Evolutionary conservation across 2,113 vertebrate genomes (phyloP).

Genomic region (Elgaria multicarinata): DNA sequence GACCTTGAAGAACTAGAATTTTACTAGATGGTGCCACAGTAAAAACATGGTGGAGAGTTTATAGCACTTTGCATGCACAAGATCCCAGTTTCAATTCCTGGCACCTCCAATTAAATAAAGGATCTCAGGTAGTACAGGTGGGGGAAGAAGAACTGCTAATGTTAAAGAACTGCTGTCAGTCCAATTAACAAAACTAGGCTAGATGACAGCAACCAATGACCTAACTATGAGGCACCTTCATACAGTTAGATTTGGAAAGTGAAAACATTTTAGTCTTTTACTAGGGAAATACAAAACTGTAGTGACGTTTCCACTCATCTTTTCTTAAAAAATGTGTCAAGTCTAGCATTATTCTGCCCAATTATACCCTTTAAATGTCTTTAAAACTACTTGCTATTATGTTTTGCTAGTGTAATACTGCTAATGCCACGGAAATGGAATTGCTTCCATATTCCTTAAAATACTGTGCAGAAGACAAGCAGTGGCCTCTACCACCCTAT

Average conservation of each 20-base stretch:
- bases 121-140: too few relatives aligned
- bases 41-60: constrained; percentile 12
- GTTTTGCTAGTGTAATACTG: neutral
- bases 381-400: neutral
- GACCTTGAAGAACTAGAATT: constrained; percentile 39
- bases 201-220: neutral
- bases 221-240: too few relatives aligned
- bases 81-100: neutral
- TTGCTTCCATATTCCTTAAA: neutral
- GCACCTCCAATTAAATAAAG: neutral
- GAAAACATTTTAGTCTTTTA: constrained; percentile 3
- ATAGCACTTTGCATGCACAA: neutral
- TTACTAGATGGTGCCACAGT: constrained; percentile 36
- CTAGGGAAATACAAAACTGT: neutral
- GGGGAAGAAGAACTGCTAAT: too few relatives aligned
- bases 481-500: too few relatives aligned
- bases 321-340: neutral
- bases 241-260: constrained; percentile 37
- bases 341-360: neutral
- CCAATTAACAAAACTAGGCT: neutral
- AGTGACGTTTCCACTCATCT: neutral
- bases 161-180: neutral
- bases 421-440: neutral
- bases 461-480: neutral
- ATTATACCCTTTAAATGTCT: neutral